These are phyloP conservation scores for Heterotis niloticus DNA, from an alignment of 2,113 vertebrate genomes.

Conservation along the genomic window DNA sequence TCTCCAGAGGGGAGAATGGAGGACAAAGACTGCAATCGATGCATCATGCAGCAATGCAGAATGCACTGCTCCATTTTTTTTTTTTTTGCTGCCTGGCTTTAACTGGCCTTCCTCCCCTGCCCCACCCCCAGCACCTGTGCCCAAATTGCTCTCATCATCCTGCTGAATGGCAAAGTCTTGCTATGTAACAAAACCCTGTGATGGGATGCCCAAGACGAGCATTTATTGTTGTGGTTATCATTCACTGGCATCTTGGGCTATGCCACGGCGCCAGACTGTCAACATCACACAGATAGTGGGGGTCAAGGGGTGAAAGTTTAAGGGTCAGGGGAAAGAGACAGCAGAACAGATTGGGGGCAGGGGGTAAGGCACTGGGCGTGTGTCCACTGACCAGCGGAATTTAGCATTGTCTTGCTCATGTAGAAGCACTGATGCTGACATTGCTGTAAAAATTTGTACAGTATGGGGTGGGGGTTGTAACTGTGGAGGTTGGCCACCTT, in stretches of 20 bases:
- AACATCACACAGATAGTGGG: background rate
- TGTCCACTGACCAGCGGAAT: no score
- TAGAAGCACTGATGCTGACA: background rate
- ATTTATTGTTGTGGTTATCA: background rate
- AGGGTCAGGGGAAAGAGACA: background rate
- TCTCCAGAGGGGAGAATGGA: constrained; percentile 19
- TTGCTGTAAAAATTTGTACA: background rate
- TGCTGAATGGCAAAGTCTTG: background rate
- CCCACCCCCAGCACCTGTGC: background rate
- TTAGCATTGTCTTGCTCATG: background rate
- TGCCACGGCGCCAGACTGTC: background rate
- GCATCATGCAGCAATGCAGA: constrained; percentile 6
- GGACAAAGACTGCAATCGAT: constrained; percentile 1
- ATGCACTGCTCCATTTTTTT: background rate
- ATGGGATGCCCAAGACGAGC: background rate
- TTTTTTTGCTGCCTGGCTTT: background rate
- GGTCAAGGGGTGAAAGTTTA: background rate
- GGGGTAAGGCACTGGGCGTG: background rate
- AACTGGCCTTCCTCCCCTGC: background rate
- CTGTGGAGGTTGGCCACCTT: background rate
- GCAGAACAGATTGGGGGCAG: background rate
- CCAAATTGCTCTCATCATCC: background rate
- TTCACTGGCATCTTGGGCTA: background rate
- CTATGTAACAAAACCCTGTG: no score
- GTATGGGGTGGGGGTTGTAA: background rate